A percentile compares a stretch with the other conserved stretches of the same genome.
Conservation (phyloP, 2,113 vertebrate species). For the Tetrax tetrax region DNA sequence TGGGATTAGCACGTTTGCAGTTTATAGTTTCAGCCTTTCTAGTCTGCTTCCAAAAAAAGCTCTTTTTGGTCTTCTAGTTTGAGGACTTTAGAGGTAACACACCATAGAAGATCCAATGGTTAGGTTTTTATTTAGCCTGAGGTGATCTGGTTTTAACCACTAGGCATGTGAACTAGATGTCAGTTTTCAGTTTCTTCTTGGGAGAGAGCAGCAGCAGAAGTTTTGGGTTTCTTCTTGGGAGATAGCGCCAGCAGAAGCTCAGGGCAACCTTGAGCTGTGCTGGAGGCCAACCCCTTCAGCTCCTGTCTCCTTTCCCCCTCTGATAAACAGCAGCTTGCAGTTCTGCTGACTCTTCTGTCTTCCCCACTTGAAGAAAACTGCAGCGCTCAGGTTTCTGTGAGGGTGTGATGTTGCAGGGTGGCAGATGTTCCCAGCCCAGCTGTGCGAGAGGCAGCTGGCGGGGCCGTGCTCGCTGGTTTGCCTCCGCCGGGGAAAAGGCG, state of each 20-base stretch:
- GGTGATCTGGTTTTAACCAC: not conserved
- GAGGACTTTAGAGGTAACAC: not conserved
- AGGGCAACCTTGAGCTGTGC: not conserved
- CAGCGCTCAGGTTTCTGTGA: not conserved
- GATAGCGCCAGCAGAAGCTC: not conserved
- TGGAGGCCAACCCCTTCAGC: not conserved
- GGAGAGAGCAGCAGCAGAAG: not conserved
- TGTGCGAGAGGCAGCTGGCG: not conserved
- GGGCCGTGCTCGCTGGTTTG: not conserved
- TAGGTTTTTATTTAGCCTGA: not conserved
- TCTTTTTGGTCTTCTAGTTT: not conserved
- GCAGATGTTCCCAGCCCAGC: slow-evolving; percentile 25
- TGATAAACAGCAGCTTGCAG: not conserved
- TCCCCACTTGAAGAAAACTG: not conserved
- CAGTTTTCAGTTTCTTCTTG: not conserved
- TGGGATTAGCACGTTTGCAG: not conserved
- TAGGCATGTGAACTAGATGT: not conserved
- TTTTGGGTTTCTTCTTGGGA: not conserved
- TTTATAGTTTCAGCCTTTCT: not conserved
- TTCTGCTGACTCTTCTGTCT: not conserved
- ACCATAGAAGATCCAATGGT: not conserved
- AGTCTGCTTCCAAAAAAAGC: not conserved
- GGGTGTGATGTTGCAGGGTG: rapidly evolving
- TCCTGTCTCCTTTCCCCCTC: not conserved
- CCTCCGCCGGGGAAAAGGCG: not conserved